phyloP scores from a whole-genome alignment of 2,888 invertebrate genomes.

The Leptinotarsa tumamoca region DNA sequence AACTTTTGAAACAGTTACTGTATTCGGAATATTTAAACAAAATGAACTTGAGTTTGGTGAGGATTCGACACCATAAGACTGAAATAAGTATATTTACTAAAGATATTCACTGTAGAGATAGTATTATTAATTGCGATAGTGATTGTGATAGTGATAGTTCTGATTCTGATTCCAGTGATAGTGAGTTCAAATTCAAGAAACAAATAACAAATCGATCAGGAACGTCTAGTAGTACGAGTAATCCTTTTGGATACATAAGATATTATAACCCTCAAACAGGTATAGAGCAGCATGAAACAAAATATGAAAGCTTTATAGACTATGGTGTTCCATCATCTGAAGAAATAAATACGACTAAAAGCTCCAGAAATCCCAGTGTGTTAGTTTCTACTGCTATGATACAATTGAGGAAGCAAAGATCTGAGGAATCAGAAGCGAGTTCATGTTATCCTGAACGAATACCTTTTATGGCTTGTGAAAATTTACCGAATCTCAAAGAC shows the following conservation, averaged over 20 bases:
- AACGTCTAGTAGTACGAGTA: slow-evolving; percentile 72
- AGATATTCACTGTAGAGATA: slow-evolving; percentile 58
- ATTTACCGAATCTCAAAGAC: slow-evolving; percentile 75
- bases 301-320: slow-evolving; percentile 69
- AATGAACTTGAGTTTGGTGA: slow-evolving; percentile 69
- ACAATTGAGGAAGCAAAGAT: slow-evolving; percentile 59
- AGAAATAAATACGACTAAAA: not conserved
- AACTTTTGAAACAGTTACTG: slow-evolving; percentile 80
- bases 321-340: slow-evolving; percentile 58
- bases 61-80: slow-evolving; percentile 69
- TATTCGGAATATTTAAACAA: slow-evolving; percentile 74
- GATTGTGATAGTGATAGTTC: slow-evolving; percentile 67
- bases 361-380: slow-evolving; percentile 36
- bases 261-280: slow-evolving; percentile 72
- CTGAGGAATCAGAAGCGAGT: slow-evolving; percentile 74
- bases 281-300: slow-evolving; percentile 60
- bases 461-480: slow-evolving; percentile 75
- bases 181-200: slow-evolving; percentile 67
- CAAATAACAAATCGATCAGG: slow-evolving; percentile 72
- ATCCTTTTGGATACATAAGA: slow-evolving; percentile 76
- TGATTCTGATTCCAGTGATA: slow-evolving; percentile 67
- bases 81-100: slow-evolving; percentile 65
- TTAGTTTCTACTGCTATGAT: slow-evolving; percentile 69
- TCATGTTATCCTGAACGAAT: slow-evolving; percentile 71
- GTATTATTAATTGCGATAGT: slow-evolving; percentile 62